These are phyloP conservation scores for Iguana delicatissima DNA, from an alignment of 2,797 vertebrate genomes.

Conservation along the genomic window DNA sequence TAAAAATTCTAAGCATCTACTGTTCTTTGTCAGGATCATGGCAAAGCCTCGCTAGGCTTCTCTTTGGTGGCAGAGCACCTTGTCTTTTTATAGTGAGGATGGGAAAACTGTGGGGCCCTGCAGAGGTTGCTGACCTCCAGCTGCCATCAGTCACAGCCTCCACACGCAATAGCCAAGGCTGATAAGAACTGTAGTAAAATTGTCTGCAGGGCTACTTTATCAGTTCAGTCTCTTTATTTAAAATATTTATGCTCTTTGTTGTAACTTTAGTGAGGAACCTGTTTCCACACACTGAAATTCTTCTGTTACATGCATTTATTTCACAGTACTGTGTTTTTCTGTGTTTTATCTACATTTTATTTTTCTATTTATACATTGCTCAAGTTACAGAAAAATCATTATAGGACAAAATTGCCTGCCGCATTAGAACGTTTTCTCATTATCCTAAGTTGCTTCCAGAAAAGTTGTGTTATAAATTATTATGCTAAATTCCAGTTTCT, in stretches of 20 bases:
- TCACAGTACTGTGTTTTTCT: background rate
- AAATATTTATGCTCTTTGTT: background rate
- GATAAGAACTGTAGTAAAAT: background rate
- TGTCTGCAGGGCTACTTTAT: background rate
- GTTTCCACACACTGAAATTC: too few relatives aligned
- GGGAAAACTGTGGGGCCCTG: background rate
- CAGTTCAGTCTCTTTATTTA: background rate
- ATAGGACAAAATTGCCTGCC: background rate
- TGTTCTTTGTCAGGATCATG: background rate
- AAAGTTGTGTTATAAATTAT: background rate
- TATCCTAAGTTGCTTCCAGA: background rate
- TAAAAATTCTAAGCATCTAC: background rate
- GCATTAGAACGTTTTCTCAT: background rate
- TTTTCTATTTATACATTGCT: background rate
- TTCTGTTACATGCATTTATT: background rate
- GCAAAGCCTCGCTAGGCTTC: background rate
- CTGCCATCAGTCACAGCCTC: too few relatives aligned
- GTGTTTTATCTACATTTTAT: background rate
- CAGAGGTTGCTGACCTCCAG: background rate
- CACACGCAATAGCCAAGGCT: background rate
- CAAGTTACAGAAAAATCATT: background rate
- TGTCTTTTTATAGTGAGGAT: background rate
- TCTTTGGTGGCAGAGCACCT: rapidly evolving
- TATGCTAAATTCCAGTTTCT: background rate
- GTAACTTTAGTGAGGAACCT: background rate